phyloP scores from a whole-genome alignment of 2,888 invertebrate species.

The Ferrisia virgata region DNA sequence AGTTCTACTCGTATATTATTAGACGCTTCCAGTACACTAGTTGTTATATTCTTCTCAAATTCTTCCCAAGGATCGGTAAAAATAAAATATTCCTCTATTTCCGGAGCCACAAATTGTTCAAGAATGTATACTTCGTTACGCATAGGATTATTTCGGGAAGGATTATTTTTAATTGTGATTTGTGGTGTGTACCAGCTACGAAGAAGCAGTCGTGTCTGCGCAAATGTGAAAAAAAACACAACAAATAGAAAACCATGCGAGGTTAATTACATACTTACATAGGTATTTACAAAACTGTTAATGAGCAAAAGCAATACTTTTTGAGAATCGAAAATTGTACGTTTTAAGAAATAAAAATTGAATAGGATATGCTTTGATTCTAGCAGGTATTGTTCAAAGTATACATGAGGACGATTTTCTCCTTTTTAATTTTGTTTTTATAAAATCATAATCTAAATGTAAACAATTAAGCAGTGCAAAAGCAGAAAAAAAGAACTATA shows the following conservation, averaged over 20 bases:
- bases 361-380: neutral
- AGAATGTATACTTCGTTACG: constrained; percentile 21
- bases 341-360: neutral
- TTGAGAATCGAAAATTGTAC: neutral
- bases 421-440: too few species aligned
- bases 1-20: too few species aligned
- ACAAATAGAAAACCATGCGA: constrained; percentile 47
- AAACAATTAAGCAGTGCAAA: too few species aligned
- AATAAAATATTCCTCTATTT: constrained; percentile 46
- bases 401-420: too few species aligned
- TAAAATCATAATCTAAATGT: too few species aligned
- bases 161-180: constrained; percentile 28
- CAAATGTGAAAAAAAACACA: constrained; percentile 47
- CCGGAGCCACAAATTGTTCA: constrained; percentile 23
- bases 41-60: constrained; percentile 51
- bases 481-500: too few species aligned
- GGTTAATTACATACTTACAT: constrained; percentile 38
- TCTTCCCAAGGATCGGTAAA: constrained; percentile 74
- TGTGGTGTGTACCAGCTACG: constrained; percentile 49
- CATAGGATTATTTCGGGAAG: constrained; percentile 33
- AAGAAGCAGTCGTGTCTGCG: constrained; percentile 49
- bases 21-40: neutral
- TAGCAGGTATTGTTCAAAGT: neutral
- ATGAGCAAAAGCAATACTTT: neutral
- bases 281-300: neutral